A percentile compares a stretch with the other conserved stretches of the same genome.
These are phyloP conservation scores for Callyntrura sp. DNA, from an alignment of 2,888 invertebrate species.

Conservation along the genomic window DNA sequence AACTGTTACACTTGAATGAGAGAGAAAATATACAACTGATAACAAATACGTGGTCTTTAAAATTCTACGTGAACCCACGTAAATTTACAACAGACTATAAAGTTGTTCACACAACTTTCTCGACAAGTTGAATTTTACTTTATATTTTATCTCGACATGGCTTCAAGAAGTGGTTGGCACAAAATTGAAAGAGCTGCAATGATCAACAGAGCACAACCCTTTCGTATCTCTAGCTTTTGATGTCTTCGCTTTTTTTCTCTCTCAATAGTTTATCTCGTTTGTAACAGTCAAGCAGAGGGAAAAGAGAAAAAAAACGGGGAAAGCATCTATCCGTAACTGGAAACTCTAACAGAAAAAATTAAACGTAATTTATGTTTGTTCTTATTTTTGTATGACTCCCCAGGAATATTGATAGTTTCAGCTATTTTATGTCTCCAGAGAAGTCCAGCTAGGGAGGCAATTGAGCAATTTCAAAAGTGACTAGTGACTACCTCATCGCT, in stretches of 20 bases:
- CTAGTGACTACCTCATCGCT: too few species aligned
- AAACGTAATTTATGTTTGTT: conserved; percentile 42
- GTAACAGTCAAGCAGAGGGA: too few species aligned
- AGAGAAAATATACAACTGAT: not conserved
- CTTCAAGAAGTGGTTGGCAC: not conserved
- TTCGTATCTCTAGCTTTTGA: too few species aligned
- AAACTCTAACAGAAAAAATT: conserved; percentile 22
- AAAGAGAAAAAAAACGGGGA: too few species aligned
- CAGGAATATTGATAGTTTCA: conserved; percentile 46
- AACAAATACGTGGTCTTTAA: conserved; percentile 23
- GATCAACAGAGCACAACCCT: too few species aligned
- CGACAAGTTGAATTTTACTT: conserved; percentile 20
- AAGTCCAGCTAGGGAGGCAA: not conserved
- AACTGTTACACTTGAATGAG: conserved; percentile 3
- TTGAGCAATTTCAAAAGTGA: not conserved
- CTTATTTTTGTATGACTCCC: conserved; percentile 14
- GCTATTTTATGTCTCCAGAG: conserved; percentile 17
- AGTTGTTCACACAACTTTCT: conserved; percentile 50
- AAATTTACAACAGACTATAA: not conserved
- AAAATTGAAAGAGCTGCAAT: too few species aligned
- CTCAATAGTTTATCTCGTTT: too few species aligned
- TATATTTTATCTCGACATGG: not conserved
- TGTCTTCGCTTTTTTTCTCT: too few species aligned
- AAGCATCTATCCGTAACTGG: not conserved
- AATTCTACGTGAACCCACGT: conserved; percentile 14